phyloP scores from a whole-genome alignment of 2,797 vertebrate species.

The Catostomus latipinnis region DNA sequence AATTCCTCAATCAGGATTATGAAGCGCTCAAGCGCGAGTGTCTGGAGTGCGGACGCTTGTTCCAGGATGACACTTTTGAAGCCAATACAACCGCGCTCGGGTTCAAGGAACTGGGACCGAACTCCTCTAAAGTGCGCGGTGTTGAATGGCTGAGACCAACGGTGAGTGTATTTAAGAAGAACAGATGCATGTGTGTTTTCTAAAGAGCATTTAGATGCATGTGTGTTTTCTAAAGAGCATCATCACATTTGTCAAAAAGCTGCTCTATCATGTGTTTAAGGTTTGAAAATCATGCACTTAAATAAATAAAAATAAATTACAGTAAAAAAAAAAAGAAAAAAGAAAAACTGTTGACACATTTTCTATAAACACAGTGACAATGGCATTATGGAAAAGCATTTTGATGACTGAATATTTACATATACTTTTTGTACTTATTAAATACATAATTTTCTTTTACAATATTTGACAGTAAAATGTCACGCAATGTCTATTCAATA shows the following conservation, averaged over 20 bases:
- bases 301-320: too few relatives aligned
- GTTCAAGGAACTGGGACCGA: conserved; percentile 82
- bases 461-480: neutral
- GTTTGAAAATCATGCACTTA: too few relatives aligned
- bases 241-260: too few relatives aligned
- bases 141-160: conserved; percentile 80
- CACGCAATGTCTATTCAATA: neutral
- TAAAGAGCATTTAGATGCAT: neutral
- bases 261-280: too few relatives aligned
- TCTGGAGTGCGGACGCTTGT: conserved; percentile 74
- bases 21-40: conserved; percentile 76
- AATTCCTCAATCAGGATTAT: conserved; percentile 80
- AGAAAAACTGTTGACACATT: too few relatives aligned
- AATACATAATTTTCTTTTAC: neutral
- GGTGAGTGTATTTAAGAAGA: conserved; percentile 62
- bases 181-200: neutral
- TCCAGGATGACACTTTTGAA: conserved; percentile 81
- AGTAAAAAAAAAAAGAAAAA: too few relatives aligned
- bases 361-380: too few relatives aligned
- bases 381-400: too few relatives aligned
- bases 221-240: conserved; percentile 1
- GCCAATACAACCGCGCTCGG: conserved; percentile 75
- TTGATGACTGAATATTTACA: too few relatives aligned
- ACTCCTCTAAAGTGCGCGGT: conserved; percentile 73
- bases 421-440: neutral